These are phyloP conservation scores for Melieria crassipennis DNA, from an alignment of 2,888 invertebrate species.

Conservation along the genomic window DNA sequence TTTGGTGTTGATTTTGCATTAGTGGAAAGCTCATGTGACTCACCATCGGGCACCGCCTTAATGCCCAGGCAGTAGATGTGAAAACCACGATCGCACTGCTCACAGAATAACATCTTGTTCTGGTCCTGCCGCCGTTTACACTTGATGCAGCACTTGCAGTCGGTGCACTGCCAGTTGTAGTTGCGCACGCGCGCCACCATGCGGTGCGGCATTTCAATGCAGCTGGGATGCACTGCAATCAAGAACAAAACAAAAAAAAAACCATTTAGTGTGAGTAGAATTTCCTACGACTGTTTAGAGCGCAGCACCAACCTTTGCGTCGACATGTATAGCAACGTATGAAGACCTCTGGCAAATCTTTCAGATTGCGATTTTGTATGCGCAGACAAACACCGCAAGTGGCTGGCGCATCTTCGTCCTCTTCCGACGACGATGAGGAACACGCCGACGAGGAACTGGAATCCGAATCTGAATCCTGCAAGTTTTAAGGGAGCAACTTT, in stretches of 20 bases:
- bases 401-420: slow-evolving; percentile 47
- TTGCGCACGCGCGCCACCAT: slow-evolving; percentile 85
- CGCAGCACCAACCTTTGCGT: slow-evolving; percentile 67
- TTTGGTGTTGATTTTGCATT: background rate
- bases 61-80: slow-evolving; percentile 92
- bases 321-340: slow-evolving; percentile 71
- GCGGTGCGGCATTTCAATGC: slow-evolving; percentile 84
- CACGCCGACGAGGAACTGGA: slow-evolving; percentile 25
- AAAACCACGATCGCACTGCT: slow-evolving; percentile 93
- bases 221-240: slow-evolving; percentile 82
- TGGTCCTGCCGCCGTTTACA: slow-evolving; percentile 85
- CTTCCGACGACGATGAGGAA: slow-evolving; percentile 40
- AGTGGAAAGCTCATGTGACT: slow-evolving; percentile 40
- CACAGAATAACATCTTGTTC: slow-evolving; percentile 94
- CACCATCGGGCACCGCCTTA: slow-evolving; percentile 80
- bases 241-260: background rate
- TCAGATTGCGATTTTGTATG: slow-evolving; percentile 70
- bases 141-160: slow-evolving; percentile 89
- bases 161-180: slow-evolving; percentile 94
- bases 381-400: slow-evolving; percentile 71
- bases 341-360: slow-evolving; percentile 71
- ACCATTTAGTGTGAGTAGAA: background rate
- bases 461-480: slow-evolving; percentile 40
- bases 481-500: background rate
- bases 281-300: background rate